Evolutionary conservation across 2,797 vertebrate genomes (phyloP), one percentile per base, ranked within the genome.

Genomic region (Dermochelys coriacea): DNA sequence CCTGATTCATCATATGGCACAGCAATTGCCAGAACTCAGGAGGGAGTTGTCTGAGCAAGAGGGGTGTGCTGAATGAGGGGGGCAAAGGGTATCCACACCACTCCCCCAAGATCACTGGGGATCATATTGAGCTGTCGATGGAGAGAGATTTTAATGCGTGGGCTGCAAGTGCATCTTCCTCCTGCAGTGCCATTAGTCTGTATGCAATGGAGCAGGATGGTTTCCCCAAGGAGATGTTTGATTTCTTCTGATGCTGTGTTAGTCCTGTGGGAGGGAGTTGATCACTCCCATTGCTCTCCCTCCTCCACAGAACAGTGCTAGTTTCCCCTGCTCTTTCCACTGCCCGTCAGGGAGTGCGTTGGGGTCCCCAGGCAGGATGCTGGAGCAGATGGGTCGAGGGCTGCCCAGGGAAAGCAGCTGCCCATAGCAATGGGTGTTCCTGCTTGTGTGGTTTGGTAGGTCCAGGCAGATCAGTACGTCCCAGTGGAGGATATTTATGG

Each of bases 391-490:
- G 37, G n/a, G 21, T 11, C 78, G 37, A 25, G 55, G 5, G 15
- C 86, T 90, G 50, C 3, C 18, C 4, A 16, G 86, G 50, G 59
- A 75, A 91, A 68, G 21, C 34, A 47, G 21, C 83, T 45, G 16
- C 5, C 50, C 34, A 9, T 89, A 55, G 12, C 88, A 82, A 92
- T 49, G 64, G n/a, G 49, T 84, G 1, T 86, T 19, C 87, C 68
- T 83, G 75, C 54, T 77, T n/a, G 12, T 12, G 14, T 61, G 87
- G 37, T 83, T n/a, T 84, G 91, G 75, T 97, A 99, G 99, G 99
- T 99, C 90, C 98, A 98, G 97, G 98, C 99, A 6, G 99, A 99
- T 96, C 98, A 98, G 84, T 97, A 98, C 41, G 96, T 99, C 85
- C 98, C 98, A 0, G 98, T 98, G 87, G 98, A 99, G 90, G 98